Percentiles rank a stretch among this genome's conserved stretches.
Evolutionary conservation across 92 coral and sea anemone genomes (phyloP).

Genomic region (Metridium senile): DNA sequence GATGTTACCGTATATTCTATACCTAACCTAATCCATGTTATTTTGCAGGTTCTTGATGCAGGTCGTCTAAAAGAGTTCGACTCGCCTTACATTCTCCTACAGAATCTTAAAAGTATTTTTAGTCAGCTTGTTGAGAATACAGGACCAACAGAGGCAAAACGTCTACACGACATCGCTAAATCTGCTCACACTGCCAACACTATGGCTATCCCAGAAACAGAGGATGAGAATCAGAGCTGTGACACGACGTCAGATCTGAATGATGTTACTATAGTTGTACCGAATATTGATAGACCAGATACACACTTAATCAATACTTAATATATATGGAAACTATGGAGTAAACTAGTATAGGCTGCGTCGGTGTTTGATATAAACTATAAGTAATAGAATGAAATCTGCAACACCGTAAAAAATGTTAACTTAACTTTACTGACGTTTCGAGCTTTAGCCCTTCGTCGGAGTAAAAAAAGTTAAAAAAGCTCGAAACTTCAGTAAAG

Average conservation of each 20-base stretch:
- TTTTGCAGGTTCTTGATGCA: slow-evolving; percentile 64
- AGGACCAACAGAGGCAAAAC: slow-evolving; percentile 67
- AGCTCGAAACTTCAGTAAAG: no score
- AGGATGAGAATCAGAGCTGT: neutral
- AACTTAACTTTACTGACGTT: no score
- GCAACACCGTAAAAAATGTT: no score
- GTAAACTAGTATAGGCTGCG: no score
- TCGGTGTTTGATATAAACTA: no score
- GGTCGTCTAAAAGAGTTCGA: slow-evolving; percentile 70
- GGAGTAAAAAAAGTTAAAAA: no score
- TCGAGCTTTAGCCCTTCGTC: no score
- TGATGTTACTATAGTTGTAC: slow-evolving; percentile 14
- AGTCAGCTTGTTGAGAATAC: slow-evolving; percentile 79
- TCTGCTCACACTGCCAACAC: slow-evolving; percentile 40
- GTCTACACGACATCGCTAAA: slow-evolving; percentile 75
- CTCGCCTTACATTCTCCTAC: slow-evolving; percentile 52
- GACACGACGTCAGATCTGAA: neutral
- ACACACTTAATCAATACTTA: neutral
- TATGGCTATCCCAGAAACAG: slow-evolving; percentile 36
- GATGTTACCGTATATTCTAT: no score
- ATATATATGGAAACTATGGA: no score
- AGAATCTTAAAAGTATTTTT: slow-evolving; percentile 60
- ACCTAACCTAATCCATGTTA: no score
- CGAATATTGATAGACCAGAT: neutral
- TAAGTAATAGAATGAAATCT: no score